phyloP scores from a whole-genome alignment of 2,888 invertebrate genomes.

The Oscheius myriophilus region DNA sequence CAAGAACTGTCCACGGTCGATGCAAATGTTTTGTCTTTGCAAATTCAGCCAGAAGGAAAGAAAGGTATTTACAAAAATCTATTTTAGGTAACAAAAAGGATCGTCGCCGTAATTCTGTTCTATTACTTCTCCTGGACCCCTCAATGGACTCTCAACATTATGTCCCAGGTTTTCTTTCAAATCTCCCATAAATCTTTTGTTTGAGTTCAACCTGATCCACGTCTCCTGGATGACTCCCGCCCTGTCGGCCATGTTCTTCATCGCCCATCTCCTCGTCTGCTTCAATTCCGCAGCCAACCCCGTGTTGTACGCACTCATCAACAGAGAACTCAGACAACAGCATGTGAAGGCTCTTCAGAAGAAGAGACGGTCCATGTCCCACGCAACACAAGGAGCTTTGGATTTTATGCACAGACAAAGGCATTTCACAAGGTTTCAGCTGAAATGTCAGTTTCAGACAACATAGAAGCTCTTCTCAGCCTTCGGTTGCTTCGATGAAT shows the following conservation, averaged over 20 bases:
- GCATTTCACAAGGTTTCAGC: neutral
- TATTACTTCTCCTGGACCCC: conserved; percentile 70
- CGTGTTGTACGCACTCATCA: conserved; percentile 69
- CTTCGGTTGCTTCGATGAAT: conserved; percentile 13
- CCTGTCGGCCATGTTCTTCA: conserved; percentile 66
- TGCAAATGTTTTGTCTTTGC: too few species aligned
- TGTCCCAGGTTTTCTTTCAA: conserved; percentile 41
- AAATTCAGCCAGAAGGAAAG: too few species aligned
- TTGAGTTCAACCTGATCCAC: conserved; percentile 55
- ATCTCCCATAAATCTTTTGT: too few species aligned
- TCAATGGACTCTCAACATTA: conserved; percentile 66
- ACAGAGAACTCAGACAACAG: conserved; percentile 66
- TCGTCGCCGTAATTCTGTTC: conserved; percentile 67
- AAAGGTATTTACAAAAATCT: too few species aligned
- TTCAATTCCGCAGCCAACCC: conserved; percentile 70
- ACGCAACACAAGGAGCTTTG: conserved; percentile 40
- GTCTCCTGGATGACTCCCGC: conserved; percentile 62
- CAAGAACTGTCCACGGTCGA: too few species aligned
- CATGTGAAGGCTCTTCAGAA: conserved; percentile 64
- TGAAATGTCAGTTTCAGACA: neutral
- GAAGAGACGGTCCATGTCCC: conserved; percentile 60
- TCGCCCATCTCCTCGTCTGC: conserved; percentile 65
- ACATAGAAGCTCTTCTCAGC: conserved; percentile 16
- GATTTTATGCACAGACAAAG: conserved; percentile 40
- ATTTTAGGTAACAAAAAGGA: conserved; percentile 64